phyloP scores from a whole-genome alignment of 2,888 invertebrate species.

The Ischnura elegans region DNA sequence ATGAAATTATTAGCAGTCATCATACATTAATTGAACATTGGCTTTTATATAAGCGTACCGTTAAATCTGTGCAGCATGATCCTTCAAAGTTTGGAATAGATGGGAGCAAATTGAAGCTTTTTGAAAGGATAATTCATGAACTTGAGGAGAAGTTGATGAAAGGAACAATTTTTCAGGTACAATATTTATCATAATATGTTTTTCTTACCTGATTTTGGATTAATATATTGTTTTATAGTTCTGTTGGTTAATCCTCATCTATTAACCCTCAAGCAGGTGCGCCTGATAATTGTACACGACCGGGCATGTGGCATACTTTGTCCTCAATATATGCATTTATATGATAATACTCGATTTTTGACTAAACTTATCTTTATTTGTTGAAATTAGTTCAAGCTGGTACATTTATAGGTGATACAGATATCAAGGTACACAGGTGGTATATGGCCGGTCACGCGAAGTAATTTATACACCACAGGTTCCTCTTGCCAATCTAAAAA shows the following conservation, averaged over 20 bases:
- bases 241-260: constrained; percentile 56
- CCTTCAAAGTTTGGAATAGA: constrained; percentile 82
- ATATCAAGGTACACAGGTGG: too few relatives aligned
- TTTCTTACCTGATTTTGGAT: background rate
- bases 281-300: too few relatives aligned
- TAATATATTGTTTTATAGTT: constrained; percentile 72
- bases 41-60: constrained; percentile 87
- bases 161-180: constrained; percentile 86
- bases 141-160: constrained; percentile 84
- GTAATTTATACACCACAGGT: too few relatives aligned
- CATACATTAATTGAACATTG: constrained; percentile 84
- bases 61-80: constrained; percentile 85
- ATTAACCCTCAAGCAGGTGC: too few relatives aligned
- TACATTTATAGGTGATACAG: too few relatives aligned
- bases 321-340: too few relatives aligned
- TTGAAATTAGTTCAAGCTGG: too few relatives aligned
- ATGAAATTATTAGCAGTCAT: constrained; percentile 82
- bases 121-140: constrained; percentile 86
- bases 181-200: constrained; percentile 46
- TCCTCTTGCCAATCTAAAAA: too few relatives aligned
- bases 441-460: too few relatives aligned
- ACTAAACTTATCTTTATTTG: too few relatives aligned
- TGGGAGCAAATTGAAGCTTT: constrained; percentile 83
- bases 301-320: too few relatives aligned
- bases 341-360: background rate